A percentile compares a stretch with the other conserved stretches of the same genome.
Evolutionary conservation across 1,140 invertebrate species (phyloP).

Genomic region (Andrena cerasifolii): DNA sequence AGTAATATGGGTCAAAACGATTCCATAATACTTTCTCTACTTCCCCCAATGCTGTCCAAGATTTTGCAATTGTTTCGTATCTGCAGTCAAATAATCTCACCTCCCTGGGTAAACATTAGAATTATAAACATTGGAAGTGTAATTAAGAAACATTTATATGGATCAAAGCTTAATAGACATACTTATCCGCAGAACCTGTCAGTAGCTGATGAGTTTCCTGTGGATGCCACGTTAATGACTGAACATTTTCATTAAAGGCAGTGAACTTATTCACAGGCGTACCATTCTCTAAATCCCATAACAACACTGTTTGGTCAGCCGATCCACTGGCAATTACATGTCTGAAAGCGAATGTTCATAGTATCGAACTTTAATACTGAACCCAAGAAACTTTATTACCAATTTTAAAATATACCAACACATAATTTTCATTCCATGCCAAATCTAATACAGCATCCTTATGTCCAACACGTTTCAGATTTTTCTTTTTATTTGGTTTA

Average conservation of each 20-base stretch:
- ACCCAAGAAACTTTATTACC: no score
- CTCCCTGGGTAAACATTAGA: slow-evolving; percentile 80
- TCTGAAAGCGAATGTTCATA: slow-evolving; percentile 79
- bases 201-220: slow-evolving; percentile 91
- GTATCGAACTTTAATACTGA: slow-evolving; percentile 34
- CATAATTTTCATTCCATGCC: slow-evolving; percentile 92
- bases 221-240: slow-evolving; percentile 94
- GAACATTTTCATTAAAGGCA: slow-evolving; percentile 91
- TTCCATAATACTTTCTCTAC: slow-evolving; percentile 96
- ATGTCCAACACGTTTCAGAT: slow-evolving; percentile 88
- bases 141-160: neutral
- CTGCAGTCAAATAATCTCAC: slow-evolving; percentile 92
- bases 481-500: slow-evolving; percentile 90
- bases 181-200: slow-evolving; percentile 88
- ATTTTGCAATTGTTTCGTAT: slow-evolving; percentile 84
- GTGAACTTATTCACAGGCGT: slow-evolving; percentile 88
- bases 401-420: slow-evolving; percentile 67
- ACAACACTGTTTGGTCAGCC: slow-evolving; percentile 92
- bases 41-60: slow-evolving; percentile 90
- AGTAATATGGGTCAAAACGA: slow-evolving; percentile 87
- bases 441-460: slow-evolving; percentile 95
- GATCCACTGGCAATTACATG: slow-evolving; percentile 96
- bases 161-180: slow-evolving; percentile 48
- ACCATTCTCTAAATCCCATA: slow-evolving; percentile 96
- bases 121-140: slow-evolving; percentile 9